Base-by-base conservation (phyloP, 2,888 invertebrate genomes). In the Sericinus montela region DNA sequence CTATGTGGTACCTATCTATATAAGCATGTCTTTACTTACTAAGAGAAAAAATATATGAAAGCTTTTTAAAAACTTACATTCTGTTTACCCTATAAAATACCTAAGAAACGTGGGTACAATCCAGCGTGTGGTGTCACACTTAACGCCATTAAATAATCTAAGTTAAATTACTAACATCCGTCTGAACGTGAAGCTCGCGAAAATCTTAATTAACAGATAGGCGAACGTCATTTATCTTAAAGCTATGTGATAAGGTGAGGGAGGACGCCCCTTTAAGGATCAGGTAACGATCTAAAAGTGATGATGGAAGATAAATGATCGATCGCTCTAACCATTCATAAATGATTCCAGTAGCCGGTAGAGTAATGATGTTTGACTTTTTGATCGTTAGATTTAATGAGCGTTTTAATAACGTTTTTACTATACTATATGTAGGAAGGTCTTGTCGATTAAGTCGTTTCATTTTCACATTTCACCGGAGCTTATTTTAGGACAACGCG, bases 171-270 rank as follows among this genome's bases (percentile, higher is more conserved):
- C 76, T 53, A 63, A 59, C 84, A 86, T 86, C 80, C 74, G 74
- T 85, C 80, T 71, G 67, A 79, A 78, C 80, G 78, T 82, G 79
- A 78, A 74, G 70, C 69, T 74, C 73, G 86, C 79, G 82, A 84
- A 87, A 86, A 84, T 87, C 86, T 87, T 88, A 88, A 88, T 87
- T 87, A 88, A 86, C 83, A 83, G 88, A 87, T 85, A 85, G 81
- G 80, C 76, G 66, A 60, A 54, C 73, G 74, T 73, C 68, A 80
- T 87, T 78, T 70, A 70, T 86, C 85, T 81, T 71, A 56, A 47
- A 57, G 71, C 71, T 67, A 68, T 75, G 75, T 76, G 82, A 83
- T 83, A 82, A 80, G 79, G 65, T 62, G 64, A 54, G 69, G 71
- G 69, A 60, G 61, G 58, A 63, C 69, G 65, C 67, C 62, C 63